Evolutionary conservation across 2,888 invertebrate genomes (phyloP).

Genomic region (Napeogenes sylphis): DNA sequence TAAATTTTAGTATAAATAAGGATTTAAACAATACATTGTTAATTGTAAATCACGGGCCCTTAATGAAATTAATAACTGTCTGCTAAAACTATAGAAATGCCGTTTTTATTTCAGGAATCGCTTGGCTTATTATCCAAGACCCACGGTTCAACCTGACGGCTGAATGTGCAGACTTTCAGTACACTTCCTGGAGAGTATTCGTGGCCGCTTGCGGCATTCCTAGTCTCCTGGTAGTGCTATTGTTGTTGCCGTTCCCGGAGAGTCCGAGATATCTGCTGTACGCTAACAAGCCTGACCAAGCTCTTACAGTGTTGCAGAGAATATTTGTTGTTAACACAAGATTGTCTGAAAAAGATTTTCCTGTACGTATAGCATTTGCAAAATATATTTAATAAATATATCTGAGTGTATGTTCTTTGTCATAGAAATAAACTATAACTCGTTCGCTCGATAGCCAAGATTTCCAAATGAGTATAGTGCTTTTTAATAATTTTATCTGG

Average conservation of each 20-base stretch:
- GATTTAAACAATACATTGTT: background rate
- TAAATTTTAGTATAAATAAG: background rate
- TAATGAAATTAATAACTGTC: no score
- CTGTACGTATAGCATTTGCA: conserved; percentile 53
- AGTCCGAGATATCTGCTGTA: conserved; percentile 76
- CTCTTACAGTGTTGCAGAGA: conserved; percentile 71
- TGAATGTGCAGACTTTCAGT: conserved; percentile 54
- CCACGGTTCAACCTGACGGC: conserved; percentile 54
- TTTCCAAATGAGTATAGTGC: no score
- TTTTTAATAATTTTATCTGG: no score
- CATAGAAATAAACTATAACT: background rate
- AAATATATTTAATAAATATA: background rate
- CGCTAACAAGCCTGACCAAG: conserved; percentile 68
- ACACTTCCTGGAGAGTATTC: conserved; percentile 81
- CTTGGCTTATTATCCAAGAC: conserved; percentile 67
- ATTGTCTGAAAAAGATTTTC: conserved; percentile 67
- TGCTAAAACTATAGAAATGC: background rate
- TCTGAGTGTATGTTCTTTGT: background rate
- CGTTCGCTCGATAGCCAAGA: no score
- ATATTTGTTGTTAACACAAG: conserved; percentile 77
- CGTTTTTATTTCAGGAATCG: conserved; percentile 55
- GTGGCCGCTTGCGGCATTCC: conserved; percentile 79
- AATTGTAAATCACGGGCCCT: no score
- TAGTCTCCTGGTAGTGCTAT: conserved; percentile 70
- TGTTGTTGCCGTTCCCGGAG: conserved; percentile 76